phyloP scores from a whole-genome alignment of 2,113 vertebrate species.

The Pitta sordida region DNA sequence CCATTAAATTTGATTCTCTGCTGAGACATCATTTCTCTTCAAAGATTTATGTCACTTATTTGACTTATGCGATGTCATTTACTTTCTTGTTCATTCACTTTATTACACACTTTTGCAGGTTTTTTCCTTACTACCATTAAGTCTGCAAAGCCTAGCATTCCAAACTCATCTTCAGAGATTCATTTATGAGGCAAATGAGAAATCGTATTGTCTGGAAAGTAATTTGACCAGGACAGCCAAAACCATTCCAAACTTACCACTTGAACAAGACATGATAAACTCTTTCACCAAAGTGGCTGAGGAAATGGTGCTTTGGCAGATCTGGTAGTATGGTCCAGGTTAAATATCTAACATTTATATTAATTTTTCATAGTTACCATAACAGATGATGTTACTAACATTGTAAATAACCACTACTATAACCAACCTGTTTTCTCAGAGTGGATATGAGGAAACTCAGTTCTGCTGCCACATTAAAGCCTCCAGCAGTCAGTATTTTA shows the following conservation, averaged over 20 bases:
- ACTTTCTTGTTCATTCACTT: conserved; percentile 1
- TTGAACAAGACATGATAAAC: not conserved
- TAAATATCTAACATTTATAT: not conserved
- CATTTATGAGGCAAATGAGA: not conserved
- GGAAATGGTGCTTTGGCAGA: not conserved
- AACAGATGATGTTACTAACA: not conserved
- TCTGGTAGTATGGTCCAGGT: not conserved
- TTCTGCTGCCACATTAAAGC: not conserved
- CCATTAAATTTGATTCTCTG: conserved; percentile 5
- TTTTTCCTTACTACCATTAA: not conserved
- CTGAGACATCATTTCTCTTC: conserved; percentile 3
- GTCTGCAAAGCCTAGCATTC: not conserved
- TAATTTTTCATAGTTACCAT: not conserved
- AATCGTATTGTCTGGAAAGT: not conserved
- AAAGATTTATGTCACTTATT: conserved; percentile 22
- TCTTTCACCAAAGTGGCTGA: not conserved
- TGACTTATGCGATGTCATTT: not conserved
- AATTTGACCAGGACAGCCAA: not conserved
- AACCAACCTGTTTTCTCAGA: not conserved
- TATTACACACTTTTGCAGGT: not conserved
- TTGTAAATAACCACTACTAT: no score
- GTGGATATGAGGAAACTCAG: not conserved
- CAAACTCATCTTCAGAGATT: not conserved
- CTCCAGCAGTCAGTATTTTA: not conserved
- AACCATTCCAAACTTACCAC: not conserved